Conservation (phyloP, 1,140 invertebrate genomes). For the Chionoecetes opilio region DNA sequence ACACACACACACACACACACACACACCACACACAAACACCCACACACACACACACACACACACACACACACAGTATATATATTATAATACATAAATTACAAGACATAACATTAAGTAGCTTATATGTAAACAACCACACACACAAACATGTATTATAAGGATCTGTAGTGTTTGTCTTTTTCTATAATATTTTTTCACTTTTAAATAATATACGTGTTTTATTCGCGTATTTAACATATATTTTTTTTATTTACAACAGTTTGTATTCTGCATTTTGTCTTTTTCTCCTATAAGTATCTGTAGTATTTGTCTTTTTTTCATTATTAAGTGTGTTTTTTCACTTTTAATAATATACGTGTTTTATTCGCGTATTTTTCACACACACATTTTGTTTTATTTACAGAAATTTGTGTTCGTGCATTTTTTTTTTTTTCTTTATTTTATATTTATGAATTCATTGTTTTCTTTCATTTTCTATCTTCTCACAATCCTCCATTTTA, state of each 20-base stretch:
- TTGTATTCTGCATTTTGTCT: no score
- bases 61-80: background rate
- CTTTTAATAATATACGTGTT: background rate
- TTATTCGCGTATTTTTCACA: background rate
- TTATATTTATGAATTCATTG: no score
- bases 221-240: background rate
- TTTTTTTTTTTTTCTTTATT: no score
- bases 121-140: background rate
- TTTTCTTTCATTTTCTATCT: background rate
- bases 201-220: background rate
- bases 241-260: no score
- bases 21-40: background rate
- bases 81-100: slow-evolving; percentile 3
- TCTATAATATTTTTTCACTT: background rate
- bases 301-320: background rate
- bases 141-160: background rate
- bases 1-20: slow-evolving; percentile 12
- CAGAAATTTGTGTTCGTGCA: no score
- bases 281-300: background rate
- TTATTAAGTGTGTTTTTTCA: background rate
- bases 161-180: background rate
- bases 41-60: background rate
- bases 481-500: background rate
- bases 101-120: background rate
- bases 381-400: no score